These are phyloP conservation scores for Rhaphigaster nebulosa DNA, from an alignment of 2,888 invertebrate genomes.

Conservation along the genomic window DNA sequence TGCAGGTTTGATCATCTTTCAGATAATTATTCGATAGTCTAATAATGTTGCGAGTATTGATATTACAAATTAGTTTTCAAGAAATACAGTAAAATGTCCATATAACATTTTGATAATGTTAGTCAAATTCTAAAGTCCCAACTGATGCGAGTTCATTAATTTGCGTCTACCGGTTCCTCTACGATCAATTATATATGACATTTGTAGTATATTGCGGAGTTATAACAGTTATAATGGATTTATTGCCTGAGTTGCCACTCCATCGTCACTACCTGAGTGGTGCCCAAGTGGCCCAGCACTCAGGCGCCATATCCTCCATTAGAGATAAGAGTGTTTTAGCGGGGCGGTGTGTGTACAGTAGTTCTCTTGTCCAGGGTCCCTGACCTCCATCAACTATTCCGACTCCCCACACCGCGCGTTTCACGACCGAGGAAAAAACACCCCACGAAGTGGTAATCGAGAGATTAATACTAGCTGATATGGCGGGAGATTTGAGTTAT, in stretches of 20 bases:
- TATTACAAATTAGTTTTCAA: no score
- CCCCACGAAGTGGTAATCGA: conserved; percentile 8
- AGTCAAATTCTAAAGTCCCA: no score
- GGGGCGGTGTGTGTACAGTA: background rate
- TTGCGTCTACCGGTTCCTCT: background rate
- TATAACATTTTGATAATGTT: no score
- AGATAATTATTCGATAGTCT: no score
- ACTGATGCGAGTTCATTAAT: no score
- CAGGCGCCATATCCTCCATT: conserved; percentile 5
- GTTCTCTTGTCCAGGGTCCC: background rate
- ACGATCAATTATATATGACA: background rate
- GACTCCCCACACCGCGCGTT: background rate
- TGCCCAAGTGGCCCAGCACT: background rate
- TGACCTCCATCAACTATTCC: background rate
- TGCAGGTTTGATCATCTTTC: no score
- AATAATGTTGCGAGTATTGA: no score
- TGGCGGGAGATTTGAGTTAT: background rate
- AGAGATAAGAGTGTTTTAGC: conserved; percentile 30
- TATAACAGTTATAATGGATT: background rate
- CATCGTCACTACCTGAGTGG: background rate
- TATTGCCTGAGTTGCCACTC: background rate
- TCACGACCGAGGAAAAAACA: background rate
- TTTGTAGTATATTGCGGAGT: background rate
- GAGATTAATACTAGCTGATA: conserved; percentile 9
- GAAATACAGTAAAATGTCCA: no score